A percentile compares a stretch with the other conserved stretches of the same genome.
Evolutionary conservation across 1,140 invertebrate genomes (phyloP).

Genomic region (Dermatophagoides farinae): DNA sequence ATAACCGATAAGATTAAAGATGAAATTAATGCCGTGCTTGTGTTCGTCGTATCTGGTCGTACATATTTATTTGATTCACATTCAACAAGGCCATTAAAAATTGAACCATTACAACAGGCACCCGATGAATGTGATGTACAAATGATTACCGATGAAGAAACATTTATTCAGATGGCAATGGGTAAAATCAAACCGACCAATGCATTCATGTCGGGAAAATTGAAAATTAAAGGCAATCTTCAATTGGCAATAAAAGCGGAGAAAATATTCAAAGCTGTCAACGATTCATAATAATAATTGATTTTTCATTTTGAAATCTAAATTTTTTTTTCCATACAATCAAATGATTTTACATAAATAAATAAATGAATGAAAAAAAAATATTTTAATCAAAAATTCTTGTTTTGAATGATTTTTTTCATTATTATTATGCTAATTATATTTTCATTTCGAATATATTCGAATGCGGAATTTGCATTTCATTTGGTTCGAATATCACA

Average conservation of each 20-base stretch:
- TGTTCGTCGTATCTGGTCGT: constrained; percentile 13
- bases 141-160: constrained; percentile 50
- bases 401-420: too few relatives aligned
- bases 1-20: constrained; percentile 16
- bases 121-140: constrained; percentile 32
- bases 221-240: constrained; percentile 81
- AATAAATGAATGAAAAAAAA: too few relatives aligned
- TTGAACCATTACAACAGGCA: background rate
- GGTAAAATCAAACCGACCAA: constrained; percentile 51
- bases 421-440: too few relatives aligned
- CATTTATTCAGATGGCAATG: constrained; percentile 35
- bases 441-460: background rate
- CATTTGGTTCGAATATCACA: too few relatives aligned
- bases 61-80: constrained; percentile 15
- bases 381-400: too few relatives aligned
- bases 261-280: constrained; percentile 45
- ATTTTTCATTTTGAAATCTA: background rate
- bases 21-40: constrained; percentile 13
- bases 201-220: constrained; percentile 87
- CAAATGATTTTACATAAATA: background rate
- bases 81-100: background rate
- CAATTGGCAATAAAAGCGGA: constrained; percentile 89
- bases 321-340: background rate
- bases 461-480: background rate
- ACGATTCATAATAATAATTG: background rate